Evolutionary conservation across 2,113 vertebrate genomes (phyloP), one percentile per base, ranked within the genome.

Genomic region (Tachycineta bicolor): DNA sequence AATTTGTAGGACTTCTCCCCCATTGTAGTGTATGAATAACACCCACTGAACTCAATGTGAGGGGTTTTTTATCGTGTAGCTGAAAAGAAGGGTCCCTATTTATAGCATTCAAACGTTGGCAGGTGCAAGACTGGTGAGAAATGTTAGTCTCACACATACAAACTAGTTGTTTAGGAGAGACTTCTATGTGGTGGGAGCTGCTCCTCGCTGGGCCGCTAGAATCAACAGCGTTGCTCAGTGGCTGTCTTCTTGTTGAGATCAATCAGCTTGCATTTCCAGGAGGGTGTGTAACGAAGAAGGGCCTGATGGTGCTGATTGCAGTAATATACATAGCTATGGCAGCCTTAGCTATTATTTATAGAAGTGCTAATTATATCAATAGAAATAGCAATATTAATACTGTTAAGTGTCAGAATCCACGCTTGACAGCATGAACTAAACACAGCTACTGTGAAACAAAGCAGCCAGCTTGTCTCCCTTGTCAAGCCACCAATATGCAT

Each of bases 361-460:
- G 97, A 96, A 87, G 89, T 96, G 95, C 95, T 98, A 98, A 98
- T 98, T 98, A 98, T 98, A 98, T 98, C 97, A 98, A 97, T 98
- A 98, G 97, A 98, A 98, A 98, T 98, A 98, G 97, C 97, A 98
- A 97, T 98, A 98, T 97, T 98, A 97, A 98, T 98, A 97, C 97
- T 98, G 96, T 83, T 95, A 97, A 97, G 94, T 97, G 97, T 98
- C 97, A 98, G 97, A 98, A 98, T 98, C 93, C 95, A 92, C 86
- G 80, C 96, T 96, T 98, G 97, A 98, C 97, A 97, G 95, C 96
- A 97, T 92, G 97, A 97, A 95, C 97, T 98, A 97, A 98, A 96
- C 79, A 94, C 90, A 98, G 93, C 96, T 98, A 97, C 96, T 97
- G 96, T 98, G 91, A 98, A 97, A 97, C 96, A 97, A 98, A 98